Conservation (phyloP, 2,888 invertebrate genomes). For the Platynereis dumerilii region DNA sequence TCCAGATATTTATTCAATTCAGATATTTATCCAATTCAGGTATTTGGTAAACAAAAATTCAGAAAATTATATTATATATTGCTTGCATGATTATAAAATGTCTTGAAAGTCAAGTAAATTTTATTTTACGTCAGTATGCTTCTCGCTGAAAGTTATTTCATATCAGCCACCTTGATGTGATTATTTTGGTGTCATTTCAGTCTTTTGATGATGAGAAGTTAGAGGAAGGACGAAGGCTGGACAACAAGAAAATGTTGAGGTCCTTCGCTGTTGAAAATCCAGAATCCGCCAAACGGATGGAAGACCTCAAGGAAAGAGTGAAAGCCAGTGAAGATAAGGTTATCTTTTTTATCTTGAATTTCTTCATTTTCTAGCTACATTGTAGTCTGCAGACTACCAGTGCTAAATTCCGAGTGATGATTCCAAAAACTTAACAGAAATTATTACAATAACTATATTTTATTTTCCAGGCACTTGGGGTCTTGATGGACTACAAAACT, state of each 20-base stretch:
- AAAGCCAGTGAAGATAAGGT: constrained; percentile 45
- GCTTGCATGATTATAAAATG: too few species aligned
- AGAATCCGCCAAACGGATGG: constrained; percentile 42
- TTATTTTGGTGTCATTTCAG: neutral
- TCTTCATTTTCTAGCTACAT: too few species aligned
- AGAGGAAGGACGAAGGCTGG: constrained; percentile 42
- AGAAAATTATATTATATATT: too few species aligned
- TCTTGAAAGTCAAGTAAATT: too few species aligned
- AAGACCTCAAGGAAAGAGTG: constrained; percentile 49
- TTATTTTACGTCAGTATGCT: too few species aligned
- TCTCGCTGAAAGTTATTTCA: neutral
- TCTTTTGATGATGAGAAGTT: constrained; percentile 38
- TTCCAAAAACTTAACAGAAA: neutral
- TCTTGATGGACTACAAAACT: constrained; percentile 44
- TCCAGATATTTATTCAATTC: too few species aligned
- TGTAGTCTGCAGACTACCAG: too few species aligned
- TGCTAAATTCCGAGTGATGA: too few species aligned
- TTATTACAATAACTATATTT: neutral
- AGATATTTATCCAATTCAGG: too few species aligned
- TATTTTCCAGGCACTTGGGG: constrained; percentile 42
- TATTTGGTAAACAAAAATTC: too few species aligned
- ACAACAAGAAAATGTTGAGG: constrained; percentile 47
- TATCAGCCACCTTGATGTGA: neutral
- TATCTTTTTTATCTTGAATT: too few species aligned
- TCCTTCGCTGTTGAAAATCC: constrained; percentile 55